Conservation (phyloP, 2,888 invertebrate genomes). For the Apamea crenata region DNA sequence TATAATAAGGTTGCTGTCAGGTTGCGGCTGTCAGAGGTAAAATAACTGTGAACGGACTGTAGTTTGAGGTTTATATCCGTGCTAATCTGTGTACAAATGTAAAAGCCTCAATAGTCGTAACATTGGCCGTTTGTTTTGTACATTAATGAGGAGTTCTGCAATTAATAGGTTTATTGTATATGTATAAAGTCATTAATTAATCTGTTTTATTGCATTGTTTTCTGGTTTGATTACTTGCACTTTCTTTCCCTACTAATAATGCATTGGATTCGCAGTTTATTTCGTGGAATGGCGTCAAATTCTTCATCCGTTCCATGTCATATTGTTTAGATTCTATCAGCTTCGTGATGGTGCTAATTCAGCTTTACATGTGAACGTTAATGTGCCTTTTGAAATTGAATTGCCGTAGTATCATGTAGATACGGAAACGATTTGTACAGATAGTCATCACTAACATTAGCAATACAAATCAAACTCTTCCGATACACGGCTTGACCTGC, state of each 20-base stretch:
- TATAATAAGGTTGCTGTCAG: not conserved
- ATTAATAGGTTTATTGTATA: slow-evolving; percentile 8
- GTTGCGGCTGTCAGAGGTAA: not conserved
- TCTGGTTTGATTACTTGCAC: not conserved
- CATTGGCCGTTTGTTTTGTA: slow-evolving; percentile 24
- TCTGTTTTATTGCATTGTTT: slow-evolving; percentile 16
- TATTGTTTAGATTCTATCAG: not conserved
- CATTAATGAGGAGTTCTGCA: not conserved
- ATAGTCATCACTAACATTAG: slow-evolving; percentile 28
- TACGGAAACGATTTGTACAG: slow-evolving; percentile 5
- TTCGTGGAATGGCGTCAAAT: not conserved
- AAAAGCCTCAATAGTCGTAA: slow-evolving; percentile 1
- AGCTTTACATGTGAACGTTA: not conserved
- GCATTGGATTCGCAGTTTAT: not conserved
- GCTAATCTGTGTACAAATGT: slow-evolving; percentile 36
- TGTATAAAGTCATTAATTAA: slow-evolving; percentile 7
- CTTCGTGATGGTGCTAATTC: not conserved
- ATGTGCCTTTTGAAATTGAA: not conserved
- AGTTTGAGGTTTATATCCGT: slow-evolving; percentile 41
- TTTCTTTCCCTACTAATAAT: slow-evolving; percentile 9
- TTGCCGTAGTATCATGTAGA: not conserved
- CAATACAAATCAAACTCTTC: slow-evolving; percentile 40
- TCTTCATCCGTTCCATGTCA: not conserved
- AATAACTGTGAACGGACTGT: not conserved
- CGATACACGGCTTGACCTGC: slow-evolving; percentile 56